These are phyloP conservation scores for Morus bassanus DNA, from an alignment of 2,797 vertebrate species.

Conservation along the genomic window DNA sequence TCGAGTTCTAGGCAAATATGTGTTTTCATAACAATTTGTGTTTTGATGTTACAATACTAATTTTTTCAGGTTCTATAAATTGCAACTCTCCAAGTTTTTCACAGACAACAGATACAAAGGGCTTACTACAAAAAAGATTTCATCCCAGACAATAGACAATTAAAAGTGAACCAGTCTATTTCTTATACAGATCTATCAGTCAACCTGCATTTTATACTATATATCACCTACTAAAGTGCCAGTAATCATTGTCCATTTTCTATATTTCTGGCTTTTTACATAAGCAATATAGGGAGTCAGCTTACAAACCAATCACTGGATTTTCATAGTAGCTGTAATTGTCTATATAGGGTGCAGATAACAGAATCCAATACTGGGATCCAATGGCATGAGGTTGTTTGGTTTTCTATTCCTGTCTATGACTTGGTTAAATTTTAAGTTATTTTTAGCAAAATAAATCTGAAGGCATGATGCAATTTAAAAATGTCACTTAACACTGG, in stretches of 20 bases:
- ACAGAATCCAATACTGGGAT: not conserved
- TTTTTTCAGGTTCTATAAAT: slow-evolving; percentile 3
- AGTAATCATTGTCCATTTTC: not conserved
- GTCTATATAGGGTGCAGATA: not conserved
- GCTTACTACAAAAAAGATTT: not conserved
- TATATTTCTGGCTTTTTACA: not conserved
- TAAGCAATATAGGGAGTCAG: not conserved
- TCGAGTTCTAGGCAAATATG: not conserved
- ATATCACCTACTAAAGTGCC: not conserved
- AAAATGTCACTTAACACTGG: not conserved
- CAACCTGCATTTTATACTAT: not conserved
- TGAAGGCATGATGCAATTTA: not conserved
- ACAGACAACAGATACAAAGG: not conserved
- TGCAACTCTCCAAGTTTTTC: not conserved
- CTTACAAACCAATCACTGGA: not conserved
- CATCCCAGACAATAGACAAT: not conserved
- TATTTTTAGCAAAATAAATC: slow-evolving; percentile 23
- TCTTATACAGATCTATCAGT: not conserved
- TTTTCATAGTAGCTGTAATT: not conserved
- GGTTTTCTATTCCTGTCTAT: not conserved
- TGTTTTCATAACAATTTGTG: slow-evolving; percentile 6
- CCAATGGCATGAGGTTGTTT: not conserved
- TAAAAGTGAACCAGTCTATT: not conserved
- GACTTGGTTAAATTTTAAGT: not conserved
- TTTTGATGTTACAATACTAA: not conserved